Evolutionary conservation across 2,888 invertebrate genomes (phyloP), one percentile per base, ranked within the genome.

Genomic region (Hirudinaria manillensis): DNA sequence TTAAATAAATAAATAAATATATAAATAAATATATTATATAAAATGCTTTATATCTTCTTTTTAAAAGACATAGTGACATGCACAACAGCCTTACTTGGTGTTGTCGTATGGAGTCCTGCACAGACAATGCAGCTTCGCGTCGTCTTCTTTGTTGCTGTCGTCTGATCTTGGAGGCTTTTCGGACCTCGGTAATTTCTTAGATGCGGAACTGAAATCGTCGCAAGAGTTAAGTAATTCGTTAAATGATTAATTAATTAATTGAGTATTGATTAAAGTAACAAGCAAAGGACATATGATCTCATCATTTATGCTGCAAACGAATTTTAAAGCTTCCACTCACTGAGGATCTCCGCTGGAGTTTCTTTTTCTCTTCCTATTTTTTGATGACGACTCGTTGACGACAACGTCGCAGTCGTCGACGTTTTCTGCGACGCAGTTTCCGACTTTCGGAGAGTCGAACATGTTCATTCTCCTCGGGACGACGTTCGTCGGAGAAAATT

Each of bases 81-180:
- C 24, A 6, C 0, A 65, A 34, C n/a, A 16, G 67, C 19, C 66
- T 66, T 32, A 75, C 75, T 70, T 38, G 34, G 70, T 70, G n/a
- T 34, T 34, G 51, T 75, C 75, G 32, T 75, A 75, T 21, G 34
- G 75, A 29, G 75, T 75, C n/a, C 51, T 68, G 70, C 75, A 75
- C 32, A 75, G 38, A 21, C 75, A 75, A 34, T 70, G 29, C 51
- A 75, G 55, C 70, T 70, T 70, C 32, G 34, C 70, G 10, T 70
- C 56, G 7, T 32, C 53, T 3, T 55, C 70, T 27, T 27, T 32
- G 16, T 29, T 32, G 21, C 27, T n/a, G 38, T 27, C 27, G 27
- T 51, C 45, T 1, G 34, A 34, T 32, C n/a, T 68, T 13, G 45
- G 16, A 10, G 45, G 13, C 45, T 45, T 45, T 4, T 45, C 45